Percentiles rank a stretch among this genome's conserved stretches.
phyloP scores from a whole-genome alignment of 2,113 vertebrate species.

The Canis aureus region DNA sequence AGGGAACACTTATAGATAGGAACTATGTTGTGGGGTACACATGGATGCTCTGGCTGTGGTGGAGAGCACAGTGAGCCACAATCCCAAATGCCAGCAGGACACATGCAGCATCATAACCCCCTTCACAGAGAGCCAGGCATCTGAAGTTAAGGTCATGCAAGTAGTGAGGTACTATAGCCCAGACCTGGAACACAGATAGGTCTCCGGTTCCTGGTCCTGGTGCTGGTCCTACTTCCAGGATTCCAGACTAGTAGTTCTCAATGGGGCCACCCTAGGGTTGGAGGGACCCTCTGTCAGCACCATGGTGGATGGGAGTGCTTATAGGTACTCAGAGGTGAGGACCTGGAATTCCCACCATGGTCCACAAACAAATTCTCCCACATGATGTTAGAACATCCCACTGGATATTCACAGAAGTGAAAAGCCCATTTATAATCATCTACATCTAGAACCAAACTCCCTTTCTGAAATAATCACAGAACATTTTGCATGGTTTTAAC shows the following conservation, averaged over 20 bases:
- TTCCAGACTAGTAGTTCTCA: neutral
- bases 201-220: neutral
- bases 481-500: neutral
- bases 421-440: neutral
- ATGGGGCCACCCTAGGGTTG: neutral
- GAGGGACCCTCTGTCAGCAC: neutral
- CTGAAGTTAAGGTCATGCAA: neutral
- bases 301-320: neutral
- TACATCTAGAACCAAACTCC: neutral
- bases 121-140: neutral
- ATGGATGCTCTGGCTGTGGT: fast-evolving
- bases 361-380: neutral
- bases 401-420: neutral
- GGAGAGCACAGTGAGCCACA: neutral
- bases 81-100: neutral
- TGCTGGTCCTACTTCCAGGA: neutral
- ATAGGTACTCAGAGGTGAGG: neutral
- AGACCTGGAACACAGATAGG: neutral
- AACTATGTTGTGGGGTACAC: fast-evolving
- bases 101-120: neutral
- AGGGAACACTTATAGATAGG: neutral
- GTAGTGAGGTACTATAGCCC: neutral
- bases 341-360: neutral
- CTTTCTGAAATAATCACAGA: slow-evolving; percentile 21
- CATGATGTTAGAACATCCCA: neutral